Percentiles rank a stretch among this genome's conserved stretches.
Conservation (phyloP, 30 jellyfish, hydroid and myxozoan genomes). For the Chironex yamaguchii region DNA sequence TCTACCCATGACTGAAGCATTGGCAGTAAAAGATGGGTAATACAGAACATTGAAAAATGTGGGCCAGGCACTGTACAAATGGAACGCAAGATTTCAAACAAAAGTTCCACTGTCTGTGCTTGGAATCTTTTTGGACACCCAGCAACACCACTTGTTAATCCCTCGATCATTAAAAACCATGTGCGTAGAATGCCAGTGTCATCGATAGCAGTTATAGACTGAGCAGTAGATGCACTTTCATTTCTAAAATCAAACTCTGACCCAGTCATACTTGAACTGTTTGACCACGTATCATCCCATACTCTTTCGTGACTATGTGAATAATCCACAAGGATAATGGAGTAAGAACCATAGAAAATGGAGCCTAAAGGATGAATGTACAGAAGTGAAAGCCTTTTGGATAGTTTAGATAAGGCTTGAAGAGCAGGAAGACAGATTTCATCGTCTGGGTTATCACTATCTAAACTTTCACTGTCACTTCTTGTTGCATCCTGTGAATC, state of each 20-base stretch:
- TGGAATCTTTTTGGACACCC: conserved; percentile 90
- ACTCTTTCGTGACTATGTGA: conserved; percentile 87
- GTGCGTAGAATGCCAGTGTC: conserved; percentile 98
- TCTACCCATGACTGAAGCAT: conserved; percentile 97
- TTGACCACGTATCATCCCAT: conserved; percentile 97
- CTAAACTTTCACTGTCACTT: conserved; percentile 81
- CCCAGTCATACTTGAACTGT: conserved; percentile 77
- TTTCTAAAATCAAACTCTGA: conserved; percentile 71
- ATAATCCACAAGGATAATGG: conserved; percentile 80
- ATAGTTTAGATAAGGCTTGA: conserved; percentile 73
- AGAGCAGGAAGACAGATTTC: conserved; percentile 92
- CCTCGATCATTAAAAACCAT: conserved; percentile 94
- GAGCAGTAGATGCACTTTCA: conserved; percentile 78
- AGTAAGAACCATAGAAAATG: conserved; percentile 92
- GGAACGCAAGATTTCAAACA: conserved; percentile 93
- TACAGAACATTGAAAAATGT: conserved; percentile 93
- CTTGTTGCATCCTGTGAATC: conserved; percentile 70
- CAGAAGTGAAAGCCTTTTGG: conserved; percentile 87
- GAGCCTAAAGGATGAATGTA: conserved; percentile 93
- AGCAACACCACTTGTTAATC: conserved; percentile 86
- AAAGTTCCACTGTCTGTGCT: conserved; percentile 83
- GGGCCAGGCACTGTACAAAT: conserved; percentile 98
- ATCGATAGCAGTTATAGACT: conserved; percentile 91
- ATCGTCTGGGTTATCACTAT: conserved; percentile 69
- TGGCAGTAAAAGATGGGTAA: conserved; percentile 91